A percentile compares a stretch with the other conserved stretches of the same genome.
These are phyloP conservation scores for Chrysocyon brachyurus DNA, from an alignment of 2,797 vertebrate genomes.

Conservation along the genomic window DNA sequence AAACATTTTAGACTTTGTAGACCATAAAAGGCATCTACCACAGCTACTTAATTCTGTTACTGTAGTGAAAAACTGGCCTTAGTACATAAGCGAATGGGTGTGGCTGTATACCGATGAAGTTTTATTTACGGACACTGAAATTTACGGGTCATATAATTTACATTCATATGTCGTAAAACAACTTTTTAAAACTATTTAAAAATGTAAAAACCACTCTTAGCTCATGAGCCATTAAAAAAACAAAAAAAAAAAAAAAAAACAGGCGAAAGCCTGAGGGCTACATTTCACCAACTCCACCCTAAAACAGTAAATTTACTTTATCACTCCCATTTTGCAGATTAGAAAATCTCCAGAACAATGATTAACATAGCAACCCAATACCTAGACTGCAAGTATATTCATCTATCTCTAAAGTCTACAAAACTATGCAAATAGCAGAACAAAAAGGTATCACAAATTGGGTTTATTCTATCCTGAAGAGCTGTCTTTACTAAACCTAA, in stretches of 20 bases:
- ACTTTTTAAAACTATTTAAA: neutral
- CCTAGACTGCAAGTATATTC: neutral
- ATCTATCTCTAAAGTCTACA: neutral
- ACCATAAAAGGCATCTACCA: neutral
- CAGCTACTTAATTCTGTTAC: neutral
- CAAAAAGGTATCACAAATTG: neutral
- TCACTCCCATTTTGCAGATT: neutral
- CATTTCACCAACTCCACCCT: neutral
- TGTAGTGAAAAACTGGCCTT: neutral
- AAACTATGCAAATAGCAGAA: neutral
- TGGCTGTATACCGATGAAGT: neutral
- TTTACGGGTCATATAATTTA: neutral
- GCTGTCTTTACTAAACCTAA: neutral
- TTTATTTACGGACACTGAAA: neutral
- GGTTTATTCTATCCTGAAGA: neutral
- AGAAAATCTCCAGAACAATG: neutral
- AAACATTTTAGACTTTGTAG: neutral
- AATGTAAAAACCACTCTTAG: neutral
- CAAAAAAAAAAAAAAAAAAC: neutral
- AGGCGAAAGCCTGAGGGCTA: neutral
- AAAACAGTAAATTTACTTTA: neutral
- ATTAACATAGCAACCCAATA: neutral
- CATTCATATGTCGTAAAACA: neutral
- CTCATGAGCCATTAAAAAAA: neutral
- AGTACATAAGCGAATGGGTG: neutral